phyloP scores from a whole-genome alignment of 2,113 vertebrate genomes.

The Nymphicus hollandicus region DNA sequence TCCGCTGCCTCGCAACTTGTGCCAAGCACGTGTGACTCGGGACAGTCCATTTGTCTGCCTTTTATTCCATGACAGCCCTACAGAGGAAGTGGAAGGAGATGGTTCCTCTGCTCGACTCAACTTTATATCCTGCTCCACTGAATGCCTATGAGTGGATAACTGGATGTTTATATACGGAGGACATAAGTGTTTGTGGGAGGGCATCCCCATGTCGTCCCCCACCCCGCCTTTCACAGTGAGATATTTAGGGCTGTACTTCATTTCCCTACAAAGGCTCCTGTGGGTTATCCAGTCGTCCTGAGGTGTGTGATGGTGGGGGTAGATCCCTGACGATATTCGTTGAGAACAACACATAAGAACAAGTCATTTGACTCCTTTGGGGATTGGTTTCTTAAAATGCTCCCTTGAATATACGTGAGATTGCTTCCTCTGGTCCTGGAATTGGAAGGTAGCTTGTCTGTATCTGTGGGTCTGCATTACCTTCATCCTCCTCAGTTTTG shows the following conservation, averaged over 20 bases:
- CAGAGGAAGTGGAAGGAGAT: background rate
- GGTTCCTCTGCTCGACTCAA: background rate
- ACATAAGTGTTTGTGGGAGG: accelerated
- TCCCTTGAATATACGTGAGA: accelerated
- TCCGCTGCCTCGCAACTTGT: accelerated
- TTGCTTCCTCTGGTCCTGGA: background rate
- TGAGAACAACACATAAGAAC: background rate
- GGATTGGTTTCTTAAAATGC: background rate
- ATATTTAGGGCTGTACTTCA: background rate
- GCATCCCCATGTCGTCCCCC: background rate
- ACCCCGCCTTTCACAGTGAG: background rate
- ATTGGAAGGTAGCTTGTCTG: background rate
- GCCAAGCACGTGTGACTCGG: background rate
- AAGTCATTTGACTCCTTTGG: background rate
- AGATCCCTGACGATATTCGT: background rate
- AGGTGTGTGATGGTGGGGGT: background rate
- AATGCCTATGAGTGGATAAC: background rate
- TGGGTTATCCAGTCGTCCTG: background rate
- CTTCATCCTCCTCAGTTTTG: background rate
- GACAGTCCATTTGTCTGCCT: accelerated
- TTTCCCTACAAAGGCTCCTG: accelerated
- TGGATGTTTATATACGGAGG: background rate
- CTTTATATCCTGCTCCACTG: background rate
- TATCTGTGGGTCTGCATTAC: background rate
- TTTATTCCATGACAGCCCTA: accelerated